These are phyloP conservation scores for Polyergus mexicanus DNA, from an alignment of 1,140 invertebrate genomes.

Conservation along the genomic window DNA sequence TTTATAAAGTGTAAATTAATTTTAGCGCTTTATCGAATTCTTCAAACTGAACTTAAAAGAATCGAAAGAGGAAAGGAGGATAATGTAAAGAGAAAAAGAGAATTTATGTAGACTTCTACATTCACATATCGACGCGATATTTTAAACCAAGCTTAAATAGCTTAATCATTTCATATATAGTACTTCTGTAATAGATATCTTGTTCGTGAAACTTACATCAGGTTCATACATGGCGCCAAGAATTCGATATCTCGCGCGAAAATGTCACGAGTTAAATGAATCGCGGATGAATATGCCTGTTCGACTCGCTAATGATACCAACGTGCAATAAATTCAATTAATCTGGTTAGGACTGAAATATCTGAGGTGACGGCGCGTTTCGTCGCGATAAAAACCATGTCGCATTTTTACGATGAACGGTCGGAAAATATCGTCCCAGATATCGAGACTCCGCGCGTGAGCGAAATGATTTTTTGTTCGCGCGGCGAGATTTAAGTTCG, in stretches of 20 bases:
- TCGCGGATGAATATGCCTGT: conserved; percentile 6
- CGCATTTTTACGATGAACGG: neutral
- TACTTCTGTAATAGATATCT: neutral
- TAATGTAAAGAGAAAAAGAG: too few relatives aligned
- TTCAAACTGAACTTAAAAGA: neutral
- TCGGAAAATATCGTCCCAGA: conserved; percentile 27
- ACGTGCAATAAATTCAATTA: conserved; percentile 41
- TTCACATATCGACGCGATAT: neutral
- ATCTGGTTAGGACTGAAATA: conserved; percentile 9
- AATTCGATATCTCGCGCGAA: conserved; percentile 16
- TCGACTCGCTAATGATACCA: neutral
- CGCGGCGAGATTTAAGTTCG: conserved; percentile 42
- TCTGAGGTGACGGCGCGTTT: neutral
- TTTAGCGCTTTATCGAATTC: neutral
- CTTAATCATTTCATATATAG: neutral
- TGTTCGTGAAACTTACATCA: conserved; percentile 25
- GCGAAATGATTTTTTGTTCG: conserved; percentile 2
- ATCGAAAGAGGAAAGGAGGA: neutral
- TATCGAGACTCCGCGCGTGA: neutral
- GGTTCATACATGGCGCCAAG: neutral
- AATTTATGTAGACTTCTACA: too few relatives aligned
- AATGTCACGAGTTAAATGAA: conserved; percentile 1
- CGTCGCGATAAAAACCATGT: neutral
- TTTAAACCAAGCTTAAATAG: neutral
- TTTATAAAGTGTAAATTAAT: conserved; percentile 13